Evolutionary conservation across 1,140 invertebrate species (phyloP).

Genomic region (Brachionus calyciflorus): DNA sequence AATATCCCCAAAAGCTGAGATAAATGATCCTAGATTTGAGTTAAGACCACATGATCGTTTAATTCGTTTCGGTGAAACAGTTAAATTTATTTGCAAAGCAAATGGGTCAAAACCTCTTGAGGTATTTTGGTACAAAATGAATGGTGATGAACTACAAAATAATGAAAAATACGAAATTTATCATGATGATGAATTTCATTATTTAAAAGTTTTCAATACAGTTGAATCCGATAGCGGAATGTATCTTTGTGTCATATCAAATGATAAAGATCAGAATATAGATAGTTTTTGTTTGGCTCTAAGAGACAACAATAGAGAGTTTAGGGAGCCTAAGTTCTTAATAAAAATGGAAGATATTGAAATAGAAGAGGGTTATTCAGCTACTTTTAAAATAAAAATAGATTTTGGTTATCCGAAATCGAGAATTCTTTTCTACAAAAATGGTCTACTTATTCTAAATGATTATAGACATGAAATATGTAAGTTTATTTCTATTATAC

Average conservation of each 20-base stretch:
- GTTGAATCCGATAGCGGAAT: background rate
- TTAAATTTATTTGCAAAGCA: background rate
- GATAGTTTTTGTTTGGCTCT: background rate
- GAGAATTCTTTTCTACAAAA: background rate
- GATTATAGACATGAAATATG: background rate
- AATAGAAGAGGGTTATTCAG: background rate
- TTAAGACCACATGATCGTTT: background rate
- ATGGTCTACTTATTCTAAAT: background rate
- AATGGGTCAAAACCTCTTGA: conserved; percentile 11
- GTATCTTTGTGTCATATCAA: conserved; percentile 11
- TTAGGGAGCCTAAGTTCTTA: background rate
- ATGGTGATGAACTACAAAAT: conserved; percentile 21
- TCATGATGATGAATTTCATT: background rate
- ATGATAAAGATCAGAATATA: conserved; percentile 17
- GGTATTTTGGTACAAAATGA: conserved; percentile 25
- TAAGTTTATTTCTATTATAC: background rate
- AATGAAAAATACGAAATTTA: conserved; percentile 36
- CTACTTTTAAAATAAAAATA: background rate
- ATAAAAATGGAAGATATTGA: background rate
- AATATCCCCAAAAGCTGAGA: background rate
- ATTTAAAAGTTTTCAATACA: background rate
- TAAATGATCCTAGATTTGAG: conserved; percentile 21
- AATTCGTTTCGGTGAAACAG: background rate
- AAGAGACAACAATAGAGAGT: background rate
- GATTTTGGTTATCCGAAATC: conserved; percentile 18